Base-by-base conservation (phyloP, 2,888 invertebrate genomes). In the Drosophila bunnanda region DNA sequence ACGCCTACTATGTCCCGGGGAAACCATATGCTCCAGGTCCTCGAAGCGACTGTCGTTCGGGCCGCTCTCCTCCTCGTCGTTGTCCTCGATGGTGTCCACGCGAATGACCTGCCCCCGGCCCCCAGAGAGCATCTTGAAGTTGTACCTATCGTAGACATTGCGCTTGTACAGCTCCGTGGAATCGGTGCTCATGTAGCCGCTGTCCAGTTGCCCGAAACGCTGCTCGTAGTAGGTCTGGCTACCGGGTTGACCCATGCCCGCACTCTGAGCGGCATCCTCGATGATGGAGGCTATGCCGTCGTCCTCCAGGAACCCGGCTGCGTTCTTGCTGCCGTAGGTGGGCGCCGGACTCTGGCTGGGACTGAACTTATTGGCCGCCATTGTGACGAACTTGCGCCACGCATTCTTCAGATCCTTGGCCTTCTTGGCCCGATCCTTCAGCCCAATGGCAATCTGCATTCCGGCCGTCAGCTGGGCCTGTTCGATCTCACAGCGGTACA, bases 111-210 rank as follows among this genome's bases (percentile, higher is more conserved):
- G 90, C 38, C 91, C 91, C 0, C 89, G 82, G 1, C 89, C 89
- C 0, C 50, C 50, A 1, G 86, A 75, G 79, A 91, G 90, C 81
- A 89, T 82, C 75, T 91, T 91, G 44, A 92, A 92, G 71, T 92
- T 92, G 72, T 92, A 92, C 3, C 92, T 82, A 79, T 92, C 92
- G 71, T 92, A 92, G 60, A 91, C 90, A 20, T 90, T 93, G 87
- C 94, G 94, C 17, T 93, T 93, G 69, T 94, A 93, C 0, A 94
- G 94, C 82, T 94, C 94, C 39, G 94, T 94, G 2, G 96, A 97
- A 87, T 97, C 97, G 36, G 96, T 96, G 90, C 97, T 97, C 66
- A 97, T 94, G 88, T 97, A 97, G 0, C 97, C 97, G 1, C 97
- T 96, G 91, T 97, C 97, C 89, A 96, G 94, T 54, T 95, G 93